Conservation (phyloP, 2,113 vertebrate genomes). For the Scophthalmus maximus region DNA sequence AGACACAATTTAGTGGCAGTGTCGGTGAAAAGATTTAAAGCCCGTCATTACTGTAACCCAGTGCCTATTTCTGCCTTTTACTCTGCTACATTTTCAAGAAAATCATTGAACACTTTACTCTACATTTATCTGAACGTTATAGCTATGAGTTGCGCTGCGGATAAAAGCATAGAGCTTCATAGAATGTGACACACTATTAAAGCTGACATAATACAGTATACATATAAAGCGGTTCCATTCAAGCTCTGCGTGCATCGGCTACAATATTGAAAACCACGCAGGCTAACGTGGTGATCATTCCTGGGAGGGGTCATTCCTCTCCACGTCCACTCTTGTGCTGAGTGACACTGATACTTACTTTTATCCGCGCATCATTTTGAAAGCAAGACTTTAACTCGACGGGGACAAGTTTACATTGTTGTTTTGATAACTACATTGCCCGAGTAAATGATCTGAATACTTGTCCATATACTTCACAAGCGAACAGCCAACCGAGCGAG, state of each 20-base stretch:
- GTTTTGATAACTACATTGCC: too few relatives aligned
- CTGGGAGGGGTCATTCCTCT: neutral
- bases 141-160: neutral
- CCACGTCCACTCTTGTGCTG: neutral
- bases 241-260: neutral
- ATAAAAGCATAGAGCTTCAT: neutral
- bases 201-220: neutral
- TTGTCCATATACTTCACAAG: neutral
- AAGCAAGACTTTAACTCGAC: too few relatives aligned
- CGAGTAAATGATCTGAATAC: neutral
- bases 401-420: too few relatives aligned
- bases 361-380: too few relatives aligned
- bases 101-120: too few relatives aligned
- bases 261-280: neutral
- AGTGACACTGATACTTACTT: neutral
- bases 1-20: conserved; percentile 41
- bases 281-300: neutral
- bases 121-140: too few relatives aligned
- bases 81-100: too few relatives aligned
- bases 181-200: neutral
- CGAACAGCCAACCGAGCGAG: too few relatives aligned
- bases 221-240: neutral
- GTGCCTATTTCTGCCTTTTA: too few relatives aligned
- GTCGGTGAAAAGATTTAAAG: conserved; percentile 26
- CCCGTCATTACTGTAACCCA: neutral